Evolutionary conservation across 2,113 vertebrate genomes (phyloP), one percentile per base, ranked within the genome.

Genomic region (Buteo buteo): DNA sequence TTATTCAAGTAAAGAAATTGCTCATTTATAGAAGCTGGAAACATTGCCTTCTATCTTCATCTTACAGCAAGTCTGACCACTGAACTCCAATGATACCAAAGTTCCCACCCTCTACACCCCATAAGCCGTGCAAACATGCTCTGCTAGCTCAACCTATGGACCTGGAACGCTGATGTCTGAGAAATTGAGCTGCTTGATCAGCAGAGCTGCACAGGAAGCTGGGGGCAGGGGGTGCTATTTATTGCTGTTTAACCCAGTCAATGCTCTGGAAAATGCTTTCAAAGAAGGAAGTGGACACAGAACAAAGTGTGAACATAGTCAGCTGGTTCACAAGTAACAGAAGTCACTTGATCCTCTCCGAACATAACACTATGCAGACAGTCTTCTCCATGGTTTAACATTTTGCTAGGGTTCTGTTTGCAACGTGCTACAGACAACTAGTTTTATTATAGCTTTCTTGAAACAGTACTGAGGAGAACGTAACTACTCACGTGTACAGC

Each of bases 61-160:
- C 26, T 20, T 59, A 21, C 20, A 50, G n/a, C 50, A n/a, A 16
- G 9, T 21, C 40, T 81, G 42, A 49, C 13, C 29, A n/a, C 45
- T 49, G 6, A 58, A 50, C 20, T 40, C 10, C 44, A 62, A 0
- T 0, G 2, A 45, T 17, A 12, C 12, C 18, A 0, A 42, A 29
- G 22, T n/a, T 76, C 65, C n/a, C 45, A 36, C 38, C 25, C 36
- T 38, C 62, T 50, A 10, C 20, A 20, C 2, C 9, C 38, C 19
- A 4, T 0, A 25, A 67, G n/a, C 57, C 22, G 11, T 1, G 4
- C 31, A 15, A 50, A 17, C 14, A 25, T 38, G 4, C 0, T 0
- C 26, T 15, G 28, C 66, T 18, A 72, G 66, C 61, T 69, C 62
- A 18, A 34, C 42, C n/a, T 10, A 2, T 1, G 8, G 57, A 5